phyloP scores from a whole-genome alignment of 2,797 vertebrate species.

The Myiotriccus ornatus region DNA sequence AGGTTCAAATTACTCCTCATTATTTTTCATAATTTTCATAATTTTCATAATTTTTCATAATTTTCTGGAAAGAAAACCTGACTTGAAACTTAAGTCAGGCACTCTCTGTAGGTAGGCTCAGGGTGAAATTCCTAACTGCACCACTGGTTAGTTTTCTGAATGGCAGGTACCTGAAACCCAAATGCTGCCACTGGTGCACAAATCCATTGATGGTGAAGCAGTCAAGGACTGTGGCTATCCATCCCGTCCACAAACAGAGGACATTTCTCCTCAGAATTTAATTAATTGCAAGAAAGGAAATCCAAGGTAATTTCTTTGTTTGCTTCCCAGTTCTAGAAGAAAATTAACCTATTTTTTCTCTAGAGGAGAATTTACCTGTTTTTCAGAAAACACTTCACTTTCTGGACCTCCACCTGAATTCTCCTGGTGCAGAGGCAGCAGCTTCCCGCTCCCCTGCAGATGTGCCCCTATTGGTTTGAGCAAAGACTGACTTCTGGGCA shows the following conservation, averaged over 20 bases:
- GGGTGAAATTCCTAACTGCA: neutral
- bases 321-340: neutral
- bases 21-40: too few relatives aligned
- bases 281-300: neutral
- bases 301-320: neutral
- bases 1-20: neutral
- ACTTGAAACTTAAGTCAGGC: neutral
- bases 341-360: neutral
- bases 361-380: neutral
- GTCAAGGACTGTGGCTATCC: neutral
- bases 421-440: neutral
- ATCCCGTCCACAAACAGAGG: accelerated
- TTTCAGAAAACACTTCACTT: neutral
- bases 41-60: too few relatives aligned
- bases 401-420: neutral
- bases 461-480: neutral
- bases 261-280: neutral
- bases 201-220: neutral
- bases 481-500: neutral
- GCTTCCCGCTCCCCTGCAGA: neutral
- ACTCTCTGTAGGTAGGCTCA: neutral
- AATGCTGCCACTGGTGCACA: neutral
- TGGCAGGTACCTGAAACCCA: neutral
- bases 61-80: neutral
- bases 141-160: neutral